phyloP scores from a whole-genome alignment of 2,888 invertebrate genomes.

The Thysanoteuthis rhombus region DNA sequence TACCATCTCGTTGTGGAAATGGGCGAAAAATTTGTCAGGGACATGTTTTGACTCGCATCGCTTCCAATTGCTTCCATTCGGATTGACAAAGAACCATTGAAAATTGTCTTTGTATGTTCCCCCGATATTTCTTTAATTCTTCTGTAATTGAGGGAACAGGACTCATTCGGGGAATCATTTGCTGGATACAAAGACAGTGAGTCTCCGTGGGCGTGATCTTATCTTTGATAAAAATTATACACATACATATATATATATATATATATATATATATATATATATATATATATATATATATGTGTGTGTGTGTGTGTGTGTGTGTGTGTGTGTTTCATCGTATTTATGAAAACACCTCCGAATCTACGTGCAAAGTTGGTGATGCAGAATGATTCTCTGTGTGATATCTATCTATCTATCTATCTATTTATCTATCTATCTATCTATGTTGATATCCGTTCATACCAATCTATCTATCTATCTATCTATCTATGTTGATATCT shows the following conservation, averaged over 20 bases:
- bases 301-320: too few relatives aligned
- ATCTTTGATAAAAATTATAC: too few relatives aligned
- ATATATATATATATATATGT: not conserved
- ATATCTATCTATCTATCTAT: too few relatives aligned
- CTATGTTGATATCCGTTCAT: too few relatives aligned
- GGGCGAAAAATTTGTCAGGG: not conserved
- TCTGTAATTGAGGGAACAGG: not conserved
- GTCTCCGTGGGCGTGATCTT: not conserved
- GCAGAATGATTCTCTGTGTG: too few relatives aligned
- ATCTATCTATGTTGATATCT: too few relatives aligned
- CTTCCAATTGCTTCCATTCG: not conserved
- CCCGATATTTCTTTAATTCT: not conserved
- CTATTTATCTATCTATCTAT: too few relatives aligned
- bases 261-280: not conserved
- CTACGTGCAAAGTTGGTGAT: too few relatives aligned
- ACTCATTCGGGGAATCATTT: not conserved
- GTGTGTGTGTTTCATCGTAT: too few relatives aligned
- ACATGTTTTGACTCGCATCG: not conserved
- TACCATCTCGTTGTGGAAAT: not conserved
- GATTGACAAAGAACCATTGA: not conserved
- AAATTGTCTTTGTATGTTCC: not conserved
- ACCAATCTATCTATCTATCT: too few relatives aligned
- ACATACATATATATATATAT: not conserved
- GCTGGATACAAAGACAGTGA: not conserved
- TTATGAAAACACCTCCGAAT: too few relatives aligned